Conservation (phyloP, 2,113 vertebrate genomes). For the Myxocyprinus asiaticus region DNA sequence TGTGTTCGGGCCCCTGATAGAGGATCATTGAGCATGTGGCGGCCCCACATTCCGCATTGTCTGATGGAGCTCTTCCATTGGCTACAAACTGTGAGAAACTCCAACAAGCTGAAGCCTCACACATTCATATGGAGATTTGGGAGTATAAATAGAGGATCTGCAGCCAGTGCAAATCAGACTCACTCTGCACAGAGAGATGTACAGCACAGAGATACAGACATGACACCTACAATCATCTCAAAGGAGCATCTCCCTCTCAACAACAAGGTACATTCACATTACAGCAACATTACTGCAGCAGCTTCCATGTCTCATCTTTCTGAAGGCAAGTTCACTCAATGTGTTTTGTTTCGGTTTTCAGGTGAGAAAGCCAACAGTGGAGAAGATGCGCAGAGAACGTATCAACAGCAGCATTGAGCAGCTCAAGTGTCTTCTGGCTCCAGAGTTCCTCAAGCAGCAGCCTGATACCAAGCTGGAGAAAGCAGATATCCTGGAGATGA, state of each 20-base stretch:
- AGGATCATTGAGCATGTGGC: not conserved
- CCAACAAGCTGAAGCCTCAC: constrained; percentile 66
- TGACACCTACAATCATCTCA: constrained; percentile 65
- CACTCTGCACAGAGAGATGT: constrained; percentile 60
- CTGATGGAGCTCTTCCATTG: constrained; percentile 64
- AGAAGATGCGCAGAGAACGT: constrained; percentile 52
- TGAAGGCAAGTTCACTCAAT: not conserved
- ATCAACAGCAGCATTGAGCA: not conserved
- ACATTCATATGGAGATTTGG: constrained; percentile 74
- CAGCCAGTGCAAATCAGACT: too few relatives aligned
- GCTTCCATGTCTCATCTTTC: not conserved
- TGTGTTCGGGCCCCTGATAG: constrained; percentile 38
- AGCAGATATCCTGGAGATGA: constrained; percentile 39
- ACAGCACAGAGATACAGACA: constrained; percentile 65
- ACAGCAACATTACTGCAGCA: constrained; percentile 35
- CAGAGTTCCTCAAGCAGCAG: too few relatives aligned
- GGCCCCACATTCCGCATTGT: constrained; percentile 37
- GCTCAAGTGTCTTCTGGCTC: too few relatives aligned
- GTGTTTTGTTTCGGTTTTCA: not conserved
- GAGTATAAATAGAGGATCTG: constrained; percentile 69
- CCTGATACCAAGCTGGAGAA: constrained; percentile 61
- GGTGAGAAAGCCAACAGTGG: not conserved
- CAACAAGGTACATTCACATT: constrained; percentile 64
- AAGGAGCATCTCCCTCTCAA: constrained; percentile 61
- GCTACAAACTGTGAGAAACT: constrained; percentile 73